Conservation (phyloP, 1,140 invertebrate species). For the Dermatophagoides farinae region DNA sequence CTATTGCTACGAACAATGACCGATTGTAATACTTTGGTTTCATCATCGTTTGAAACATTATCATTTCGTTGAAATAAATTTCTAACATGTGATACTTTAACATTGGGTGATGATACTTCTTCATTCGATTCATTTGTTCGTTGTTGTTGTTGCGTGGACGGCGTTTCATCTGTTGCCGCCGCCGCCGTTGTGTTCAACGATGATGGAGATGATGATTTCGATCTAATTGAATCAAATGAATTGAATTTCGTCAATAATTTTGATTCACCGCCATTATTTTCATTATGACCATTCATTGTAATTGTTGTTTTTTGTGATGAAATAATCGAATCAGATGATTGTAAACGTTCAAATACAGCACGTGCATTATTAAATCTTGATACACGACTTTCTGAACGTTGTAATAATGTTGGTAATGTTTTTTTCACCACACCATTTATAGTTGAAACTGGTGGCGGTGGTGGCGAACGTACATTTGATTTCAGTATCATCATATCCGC, state of each 20-base stretch:
- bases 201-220: no score
- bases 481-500: no score
- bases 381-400: conserved; percentile 60
- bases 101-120: no score
- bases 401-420: not conserved
- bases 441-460: conserved; percentile 24
- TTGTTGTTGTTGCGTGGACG: no score
- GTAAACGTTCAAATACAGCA: conserved; percentile 75
- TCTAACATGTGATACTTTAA: no score
- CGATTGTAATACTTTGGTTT: no score
- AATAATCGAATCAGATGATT: conserved; percentile 22
- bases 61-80: not conserved
- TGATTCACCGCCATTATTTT: not conserved
- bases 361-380: conserved; percentile 74
- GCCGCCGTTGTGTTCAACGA: no score
- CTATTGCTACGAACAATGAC: no score
- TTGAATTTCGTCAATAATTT: not conserved
- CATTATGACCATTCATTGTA: not conserved
- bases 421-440: conserved; percentile 38
- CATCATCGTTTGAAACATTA: no score
- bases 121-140: no score
- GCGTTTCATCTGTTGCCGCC: no score
- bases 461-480: conserved; percentile 19
- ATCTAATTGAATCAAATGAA: not conserved
- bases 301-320: not conserved